Base-by-base conservation (phyloP, 2,888 invertebrate species). In the Liodrosophila aerea region DNA sequence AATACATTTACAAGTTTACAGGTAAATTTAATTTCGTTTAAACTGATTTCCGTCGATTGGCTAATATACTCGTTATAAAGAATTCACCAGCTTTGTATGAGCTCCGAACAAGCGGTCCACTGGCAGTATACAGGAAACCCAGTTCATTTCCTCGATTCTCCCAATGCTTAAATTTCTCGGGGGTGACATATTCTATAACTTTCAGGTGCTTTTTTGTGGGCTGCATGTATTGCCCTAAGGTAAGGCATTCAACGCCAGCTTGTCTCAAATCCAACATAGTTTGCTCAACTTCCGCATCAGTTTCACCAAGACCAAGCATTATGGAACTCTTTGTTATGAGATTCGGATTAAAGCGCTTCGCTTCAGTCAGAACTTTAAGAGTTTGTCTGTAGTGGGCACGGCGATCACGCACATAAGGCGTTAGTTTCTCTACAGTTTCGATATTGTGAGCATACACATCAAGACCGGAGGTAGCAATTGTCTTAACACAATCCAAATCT, bases 181-280 rank as follows among this genome's bases (percentile, higher is more conserved):
- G 99, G 0, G 98, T 98, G 0, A 99, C 96, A 91, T 99, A 99
- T 89, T 99, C 99, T 37, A 94, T 94, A 0, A 98, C 95, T 91
- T 96, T 97, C 18, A 99, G 91, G 89, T 99, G 99, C 7, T 95
- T 92, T 87, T 97, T 98, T 0, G 99, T 99, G 0, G 99, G 99
- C 89, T 99, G 99, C 98, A 99, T 99, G 90, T 99, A 99, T 87
- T 99, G 99, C 0, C 99, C 99, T 4, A 99, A 91, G 0, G 99
- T 99, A 0, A 99, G 90, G 88, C 98, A 98, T 90, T 99, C 99
- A 0, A 99, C 99, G 30, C 94, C 95, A 0, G 92, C 93, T 18
- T 91, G 90, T 53, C 95, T 93, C 41, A 98, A 91, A 91, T 98
- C 98, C 91, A 92, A 92, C 93, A 99, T 92, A 1, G 98, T 96